Evolutionary conservation across 2,113 vertebrate species (phyloP).

Genomic region (Xiphias gladius): DNA sequence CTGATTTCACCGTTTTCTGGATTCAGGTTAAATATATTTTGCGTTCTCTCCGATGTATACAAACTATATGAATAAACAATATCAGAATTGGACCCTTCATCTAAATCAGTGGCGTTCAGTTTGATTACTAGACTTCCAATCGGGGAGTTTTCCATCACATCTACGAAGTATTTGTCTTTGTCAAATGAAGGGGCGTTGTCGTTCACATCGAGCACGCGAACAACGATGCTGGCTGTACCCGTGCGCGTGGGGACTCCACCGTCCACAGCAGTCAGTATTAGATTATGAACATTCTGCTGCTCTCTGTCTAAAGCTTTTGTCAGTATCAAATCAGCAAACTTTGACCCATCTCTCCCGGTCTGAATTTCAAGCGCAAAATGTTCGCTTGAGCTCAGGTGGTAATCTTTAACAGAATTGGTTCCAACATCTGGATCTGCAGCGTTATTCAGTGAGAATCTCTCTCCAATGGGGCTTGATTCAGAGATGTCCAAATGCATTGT

Average conservation of each 20-base stretch:
- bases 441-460: conserved; percentile 80
- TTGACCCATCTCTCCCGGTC: conserved; percentile 76
- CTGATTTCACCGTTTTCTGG: conserved; percentile 82
- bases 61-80: conserved; percentile 83
- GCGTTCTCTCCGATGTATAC: conserved; percentile 77
- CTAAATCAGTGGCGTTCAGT: conserved; percentile 76
- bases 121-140: conserved; percentile 72
- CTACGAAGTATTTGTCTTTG: conserved; percentile 59
- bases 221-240: conserved; percentile 78
- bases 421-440: conserved; percentile 79
- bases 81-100: conserved; percentile 78
- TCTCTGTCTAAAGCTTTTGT: conserved; percentile 75
- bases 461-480: conserved; percentile 62
- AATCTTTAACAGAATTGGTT: conserved; percentile 76
- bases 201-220: conserved; percentile 79
- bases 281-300: conserved; percentile 69
- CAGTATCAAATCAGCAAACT: conserved; percentile 77
- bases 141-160: conserved; percentile 78
- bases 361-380: conserved; percentile 77
- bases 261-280: conserved; percentile 83
- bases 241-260: conserved; percentile 77
- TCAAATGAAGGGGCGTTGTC: conserved; percentile 81
- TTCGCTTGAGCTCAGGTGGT: conserved; percentile 73
- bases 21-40: conserved; percentile 81
- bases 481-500: conserved; percentile 84